Evolutionary conservation across 1,140 invertebrate genomes (phyloP), one percentile per base, ranked within the genome.

Genomic region (Trissolcus basalis): DNA sequence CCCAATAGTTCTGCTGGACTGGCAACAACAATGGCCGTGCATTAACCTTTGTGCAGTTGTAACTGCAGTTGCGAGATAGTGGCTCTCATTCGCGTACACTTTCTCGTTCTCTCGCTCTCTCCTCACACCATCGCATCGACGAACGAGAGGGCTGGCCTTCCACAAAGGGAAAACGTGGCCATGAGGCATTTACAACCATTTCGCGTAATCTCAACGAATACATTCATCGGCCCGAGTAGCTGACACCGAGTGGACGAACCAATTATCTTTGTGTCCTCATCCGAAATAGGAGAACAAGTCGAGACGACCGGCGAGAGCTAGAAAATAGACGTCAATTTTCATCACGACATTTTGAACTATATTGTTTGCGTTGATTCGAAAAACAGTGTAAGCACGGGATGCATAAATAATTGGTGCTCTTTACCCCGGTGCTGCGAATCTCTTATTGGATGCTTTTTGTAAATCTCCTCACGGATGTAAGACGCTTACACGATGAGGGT

Each of bases 31-130:
- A 88, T 88, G 73, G 85, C 80, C 73, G 81, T 85, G 85, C 85
- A 87, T 87, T 87, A 87, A 86, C 85, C 86, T 87, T 87, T 87
- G 84, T 87, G 82, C 83, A 87, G 78, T 87, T 85, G 84, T 87
- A 87, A 87, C 86, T 86, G 86, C 86, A 87, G 83, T 86, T 82
- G 81, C 78, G 83, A 86, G 86, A 87, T 87, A 87, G 85, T 81
- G 73, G 81, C 79, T 80, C 74, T 78, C 76, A 65, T 78, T 73
- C 60, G 59, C 49, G 69, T 69, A 68, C 77, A 79, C 70, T 76
- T 76, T 70, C 69, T 69, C 61, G 36, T 79, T 71, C 70, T 60
- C 71, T 59, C 36, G 53, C 54, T 68, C 74, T 74, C 63, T 77
- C 65, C 72, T 72, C 67, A 70, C 64, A 61, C 74, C 71, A 78